Evolutionary conservation across 2,888 invertebrate genomes (phyloP).

Genomic region (Ceramica pisi): DNA sequence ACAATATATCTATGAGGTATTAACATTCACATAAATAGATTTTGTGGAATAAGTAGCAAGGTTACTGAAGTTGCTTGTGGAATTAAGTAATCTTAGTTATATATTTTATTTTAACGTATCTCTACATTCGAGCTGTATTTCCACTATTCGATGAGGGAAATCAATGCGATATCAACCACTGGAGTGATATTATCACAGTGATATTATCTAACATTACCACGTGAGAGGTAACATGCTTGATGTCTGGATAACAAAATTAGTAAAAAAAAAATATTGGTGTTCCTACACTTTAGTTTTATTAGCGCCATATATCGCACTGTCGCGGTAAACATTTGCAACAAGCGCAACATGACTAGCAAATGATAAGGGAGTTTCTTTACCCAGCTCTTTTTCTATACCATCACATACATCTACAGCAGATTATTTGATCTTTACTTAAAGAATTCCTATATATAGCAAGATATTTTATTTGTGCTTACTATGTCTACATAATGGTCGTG

Average conservation of each 20-base stretch:
- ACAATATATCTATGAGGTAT: slow-evolving; percentile 45
- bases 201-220: slow-evolving; percentile 13
- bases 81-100: not conserved
- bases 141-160: not conserved
- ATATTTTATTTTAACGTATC: slow-evolving; percentile 1
- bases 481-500: slow-evolving; percentile 55
- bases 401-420: slow-evolving; percentile 3
- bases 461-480: slow-evolving; percentile 41
- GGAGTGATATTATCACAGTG: slow-evolving; percentile 23
- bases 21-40: slow-evolving; percentile 31
- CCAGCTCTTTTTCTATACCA: not conserved
- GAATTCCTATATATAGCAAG: slow-evolving; percentile 28
- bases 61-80: slow-evolving; percentile 4
- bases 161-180: slow-evolving; percentile 9
- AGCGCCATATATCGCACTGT: not conserved
- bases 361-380: slow-evolving; percentile 20
- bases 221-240: slow-evolving; percentile 29
- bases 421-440: slow-evolving; percentile 40
- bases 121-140: not conserved
- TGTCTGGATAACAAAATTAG: slow-evolving; percentile 2
- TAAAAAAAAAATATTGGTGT: not conserved
- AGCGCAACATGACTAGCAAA: slow-evolving; percentile 1
- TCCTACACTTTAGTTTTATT: slow-evolving; percentile 6
- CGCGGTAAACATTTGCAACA: not conserved
- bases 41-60: slow-evolving; percentile 24